Conservation (phyloP, 2,888 invertebrate species). For the Lordiphosa fenestrarum region DNA sequence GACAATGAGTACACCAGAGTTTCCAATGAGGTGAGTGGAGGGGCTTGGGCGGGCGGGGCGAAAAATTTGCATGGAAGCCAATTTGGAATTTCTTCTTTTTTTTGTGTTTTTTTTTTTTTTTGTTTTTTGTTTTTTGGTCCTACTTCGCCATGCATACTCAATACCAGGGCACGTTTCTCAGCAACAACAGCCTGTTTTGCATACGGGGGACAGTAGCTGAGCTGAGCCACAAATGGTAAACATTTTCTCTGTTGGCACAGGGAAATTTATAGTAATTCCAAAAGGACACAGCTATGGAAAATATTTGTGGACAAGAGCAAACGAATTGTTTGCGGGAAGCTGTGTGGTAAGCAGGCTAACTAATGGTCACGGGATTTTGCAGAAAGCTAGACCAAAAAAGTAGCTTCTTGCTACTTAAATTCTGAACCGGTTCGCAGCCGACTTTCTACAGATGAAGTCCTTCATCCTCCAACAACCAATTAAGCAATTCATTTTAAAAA, state of each 20-base stretch:
- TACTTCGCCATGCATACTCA: slow-evolving; percentile 38
- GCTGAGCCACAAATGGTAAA: slow-evolving; percentile 23
- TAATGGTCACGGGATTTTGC: too few species aligned
- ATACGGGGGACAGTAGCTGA: slow-evolving; percentile 10
- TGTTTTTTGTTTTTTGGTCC: neutral
- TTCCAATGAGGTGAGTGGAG: slow-evolving; percentile 84
- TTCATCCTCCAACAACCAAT: too few species aligned
- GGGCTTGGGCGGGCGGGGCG: neutral
- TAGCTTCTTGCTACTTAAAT: too few species aligned
- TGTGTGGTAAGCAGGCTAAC: too few species aligned
- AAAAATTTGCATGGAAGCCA: slow-evolving; percentile 44
- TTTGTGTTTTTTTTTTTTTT: slow-evolving; percentile 2
- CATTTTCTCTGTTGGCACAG: slow-evolving; percentile 36
- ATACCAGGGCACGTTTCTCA: slow-evolving; percentile 33
- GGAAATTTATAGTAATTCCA: slow-evolving; percentile 28
- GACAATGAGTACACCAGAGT: slow-evolving; percentile 89
- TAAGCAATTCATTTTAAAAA: neutral
- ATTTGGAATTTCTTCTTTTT: slow-evolving; percentile 14
- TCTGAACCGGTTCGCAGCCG: too few species aligned
- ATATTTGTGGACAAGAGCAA: slow-evolving; percentile 14
- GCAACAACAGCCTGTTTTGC: slow-evolving; percentile 31
- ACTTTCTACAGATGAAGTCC: too few species aligned
- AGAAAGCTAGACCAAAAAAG: too few species aligned
- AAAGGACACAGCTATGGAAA: slow-evolving; percentile 11
- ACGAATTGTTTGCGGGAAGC: too few species aligned